A percentile compares a stretch with the other conserved stretches of the same genome.
Evolutionary conservation across 1,140 invertebrate genomes (phyloP).

Genomic region (Solen grandis): DNA sequence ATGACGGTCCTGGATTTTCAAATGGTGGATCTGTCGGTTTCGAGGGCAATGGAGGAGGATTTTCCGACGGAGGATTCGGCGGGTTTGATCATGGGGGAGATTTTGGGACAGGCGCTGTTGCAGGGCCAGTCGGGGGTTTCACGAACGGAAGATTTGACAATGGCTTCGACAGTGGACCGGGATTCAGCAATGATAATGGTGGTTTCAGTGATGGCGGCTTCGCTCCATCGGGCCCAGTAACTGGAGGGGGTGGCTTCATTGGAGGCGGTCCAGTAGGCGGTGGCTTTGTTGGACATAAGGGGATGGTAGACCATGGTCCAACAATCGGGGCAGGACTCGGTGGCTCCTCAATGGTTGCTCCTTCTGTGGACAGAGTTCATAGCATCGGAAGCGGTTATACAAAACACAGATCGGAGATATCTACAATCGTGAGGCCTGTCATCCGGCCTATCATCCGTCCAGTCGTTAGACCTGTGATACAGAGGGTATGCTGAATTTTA

Average conservation of each 20-base stretch:
- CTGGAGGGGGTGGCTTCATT: neutral
- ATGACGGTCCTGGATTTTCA: neutral
- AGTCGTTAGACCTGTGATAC: slow-evolving; percentile 30
- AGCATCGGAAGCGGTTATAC: slow-evolving; percentile 23
- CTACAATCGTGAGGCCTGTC: slow-evolving; percentile 23
- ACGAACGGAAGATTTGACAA: neutral
- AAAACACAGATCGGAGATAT: slow-evolving; percentile 17
- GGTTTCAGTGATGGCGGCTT: neutral
- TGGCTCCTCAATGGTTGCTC: neutral
- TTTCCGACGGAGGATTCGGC: too few species aligned
- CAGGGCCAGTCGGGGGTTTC: neutral
- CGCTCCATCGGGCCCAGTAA: neutral
- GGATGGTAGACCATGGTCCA: neutral
- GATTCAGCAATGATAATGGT: neutral
- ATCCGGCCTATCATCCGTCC: slow-evolving; percentile 31
- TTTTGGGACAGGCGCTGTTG: too few species aligned
- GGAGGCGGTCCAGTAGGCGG: neutral
- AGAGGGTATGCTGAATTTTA: slow-evolving; percentile 10
- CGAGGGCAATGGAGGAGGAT: too few species aligned
- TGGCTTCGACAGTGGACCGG: neutral
- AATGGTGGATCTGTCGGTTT: too few species aligned
- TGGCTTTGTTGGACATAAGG: neutral
- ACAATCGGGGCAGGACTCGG: neutral
- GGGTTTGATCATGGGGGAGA: too few species aligned
- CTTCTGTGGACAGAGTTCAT: neutral